These are phyloP conservation scores for Limenitis camilla DNA, from an alignment of 2,888 invertebrate genomes.

Conservation along the genomic window DNA sequence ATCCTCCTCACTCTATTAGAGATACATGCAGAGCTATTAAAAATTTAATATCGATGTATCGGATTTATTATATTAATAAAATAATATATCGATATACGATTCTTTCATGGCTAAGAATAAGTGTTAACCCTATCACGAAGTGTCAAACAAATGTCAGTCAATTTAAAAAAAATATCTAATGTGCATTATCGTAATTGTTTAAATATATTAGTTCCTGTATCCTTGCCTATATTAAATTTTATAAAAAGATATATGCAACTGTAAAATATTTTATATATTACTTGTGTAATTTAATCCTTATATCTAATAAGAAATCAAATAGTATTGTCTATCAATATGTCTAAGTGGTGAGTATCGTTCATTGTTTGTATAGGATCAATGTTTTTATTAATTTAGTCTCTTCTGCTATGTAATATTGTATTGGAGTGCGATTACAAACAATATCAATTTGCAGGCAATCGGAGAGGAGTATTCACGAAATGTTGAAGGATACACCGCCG, in stretches of 20 bases:
- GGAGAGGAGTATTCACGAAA: conserved; percentile 87
- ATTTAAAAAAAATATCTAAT: background rate
- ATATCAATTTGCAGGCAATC: conserved; percentile 50
- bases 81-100: no score
- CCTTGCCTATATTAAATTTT: no score
- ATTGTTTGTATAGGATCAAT: conserved; percentile 4
- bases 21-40: no score
- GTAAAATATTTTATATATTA: background rate
- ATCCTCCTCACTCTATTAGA: no score
- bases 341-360: conserved; percentile 49
- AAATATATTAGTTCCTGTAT: background rate
- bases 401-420: no score
- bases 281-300: background rate
- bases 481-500: conserved; percentile 87
- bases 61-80: no score
- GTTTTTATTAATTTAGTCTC: background rate
- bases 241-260: conserved; percentile 1
- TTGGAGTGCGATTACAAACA: background rate
- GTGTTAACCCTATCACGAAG: no score
- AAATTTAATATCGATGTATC: no score
- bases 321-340: conserved; percentile 39
- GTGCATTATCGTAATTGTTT: conserved; percentile 4
- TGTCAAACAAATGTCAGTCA: no score
- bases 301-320: conserved; percentile 2
- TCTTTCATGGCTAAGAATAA: no score